phyloP scores from a whole-genome alignment of 2,113 vertebrate species.

The Chauna torquata region DNA sequence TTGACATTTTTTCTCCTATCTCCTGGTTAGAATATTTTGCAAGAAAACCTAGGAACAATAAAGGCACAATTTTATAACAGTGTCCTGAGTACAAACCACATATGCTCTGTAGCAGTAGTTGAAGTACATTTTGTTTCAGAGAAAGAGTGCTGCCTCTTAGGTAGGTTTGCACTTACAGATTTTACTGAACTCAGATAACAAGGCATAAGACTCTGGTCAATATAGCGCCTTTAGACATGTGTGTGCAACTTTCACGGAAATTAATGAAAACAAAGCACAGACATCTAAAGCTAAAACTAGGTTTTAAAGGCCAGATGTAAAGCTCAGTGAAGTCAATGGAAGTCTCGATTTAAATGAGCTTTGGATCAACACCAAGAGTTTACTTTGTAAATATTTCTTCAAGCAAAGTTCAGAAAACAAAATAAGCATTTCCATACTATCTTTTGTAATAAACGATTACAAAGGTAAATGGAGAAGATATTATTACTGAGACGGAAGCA shows the following conservation, averaged over 20 bases:
- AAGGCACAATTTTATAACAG: not conserved
- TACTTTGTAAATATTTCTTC: not conserved
- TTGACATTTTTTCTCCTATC: accelerated
- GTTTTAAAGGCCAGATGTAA: slow-evolving; percentile 15
- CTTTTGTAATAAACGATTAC: not conserved
- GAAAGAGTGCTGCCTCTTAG: not conserved
- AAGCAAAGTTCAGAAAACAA: not conserved
- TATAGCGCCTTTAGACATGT: not conserved
- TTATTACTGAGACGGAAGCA: not conserved
- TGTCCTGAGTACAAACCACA: accelerated
- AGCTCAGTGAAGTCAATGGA: not conserved
- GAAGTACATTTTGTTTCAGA: not conserved
- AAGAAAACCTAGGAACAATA: not conserved
- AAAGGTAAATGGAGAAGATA: not conserved
- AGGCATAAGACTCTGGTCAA: not conserved
- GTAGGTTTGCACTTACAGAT: not conserved
- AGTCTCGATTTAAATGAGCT: not conserved
- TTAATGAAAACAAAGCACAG: not conserved
- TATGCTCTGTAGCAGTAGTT: not conserved
- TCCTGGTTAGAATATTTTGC: not conserved
- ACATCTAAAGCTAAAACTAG: not conserved
- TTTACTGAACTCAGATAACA: not conserved
- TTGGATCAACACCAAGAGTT: not conserved
- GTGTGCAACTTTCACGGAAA: not conserved
- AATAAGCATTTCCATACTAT: not conserved